Evolutionary conservation across 2,888 invertebrate genomes (phyloP), one percentile per base, ranked within the genome.

Genomic region (Phaedon cochleariae): DNA sequence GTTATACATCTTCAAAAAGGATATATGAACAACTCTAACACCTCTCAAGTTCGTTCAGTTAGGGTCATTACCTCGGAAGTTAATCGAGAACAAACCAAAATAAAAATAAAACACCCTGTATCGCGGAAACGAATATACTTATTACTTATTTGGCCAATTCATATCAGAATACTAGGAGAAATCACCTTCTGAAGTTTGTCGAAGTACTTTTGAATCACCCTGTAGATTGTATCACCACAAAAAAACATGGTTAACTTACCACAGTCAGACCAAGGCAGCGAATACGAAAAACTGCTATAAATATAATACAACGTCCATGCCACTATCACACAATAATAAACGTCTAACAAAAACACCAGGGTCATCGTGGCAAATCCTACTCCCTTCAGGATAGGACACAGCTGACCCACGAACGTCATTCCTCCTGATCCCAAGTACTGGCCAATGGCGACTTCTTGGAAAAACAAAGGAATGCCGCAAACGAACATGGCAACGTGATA

Each of bases 341-440:
- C 87, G 79, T 92, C 92, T 57, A 91, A 86, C 77, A 91, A 88
- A 79, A 92, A 92, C 1, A 92, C 92, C 57, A 92, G 90, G 48
- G 91, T 87, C 83, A 92, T 91, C 2, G 92, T 91, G 1, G 92
- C 90, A 79, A 90, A 92, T 21, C 92, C 92, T 21, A 92, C 90
- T 51, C 92, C 88, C 81, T 87, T 87, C 21, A 88, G 79, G 34
- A 88, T 79, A 2, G 88, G 88, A 72, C 86, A 87, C 18, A 88
- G 74, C 73, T 87, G 86, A 6, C 87, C 87, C 0, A 88, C 86
- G 54, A 88, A 83, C 1, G 87, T 87, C 86, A 88, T 87, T 22
- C 88, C 88, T 26, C 88, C 87, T 10, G 86, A 85, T 0, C 88
- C 87, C 34, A 88, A 81, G 72, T 87, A 88, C 73, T 88, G 88